Evolutionary conservation across 2,888 invertebrate genomes (phyloP).

Genomic region (Rutpela maculata): DNA sequence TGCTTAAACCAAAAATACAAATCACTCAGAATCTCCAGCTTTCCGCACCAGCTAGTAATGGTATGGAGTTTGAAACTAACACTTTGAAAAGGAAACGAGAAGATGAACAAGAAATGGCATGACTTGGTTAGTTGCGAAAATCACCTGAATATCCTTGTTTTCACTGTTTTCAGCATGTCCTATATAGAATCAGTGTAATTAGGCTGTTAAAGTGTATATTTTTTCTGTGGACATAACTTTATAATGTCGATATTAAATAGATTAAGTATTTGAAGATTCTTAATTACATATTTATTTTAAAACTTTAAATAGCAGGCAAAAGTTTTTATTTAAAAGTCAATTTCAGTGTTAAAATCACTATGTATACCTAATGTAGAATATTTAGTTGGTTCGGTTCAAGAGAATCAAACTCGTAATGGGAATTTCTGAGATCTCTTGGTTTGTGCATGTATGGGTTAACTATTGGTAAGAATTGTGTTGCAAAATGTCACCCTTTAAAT

Average conservation of each 20-base stretch:
- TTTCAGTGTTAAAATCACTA: too few relatives aligned
- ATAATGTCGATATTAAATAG: background rate
- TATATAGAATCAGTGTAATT: background rate
- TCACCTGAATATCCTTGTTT: too few relatives aligned
- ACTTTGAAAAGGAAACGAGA: slow-evolving; percentile 81
- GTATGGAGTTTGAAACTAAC: slow-evolving; percentile 78
- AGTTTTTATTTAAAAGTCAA: too few relatives aligned
- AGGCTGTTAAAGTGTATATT: background rate
- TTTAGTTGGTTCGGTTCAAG: too few relatives aligned
- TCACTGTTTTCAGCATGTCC: background rate
- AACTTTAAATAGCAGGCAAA: too few relatives aligned
- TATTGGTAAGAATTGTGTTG: too few relatives aligned
- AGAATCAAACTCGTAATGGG: too few relatives aligned
- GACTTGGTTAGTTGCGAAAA: background rate
- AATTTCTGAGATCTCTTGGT: too few relatives aligned
- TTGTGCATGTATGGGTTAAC: too few relatives aligned
- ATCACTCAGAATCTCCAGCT: slow-evolving; percentile 69
- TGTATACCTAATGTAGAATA: too few relatives aligned
- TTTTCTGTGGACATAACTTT: background rate
- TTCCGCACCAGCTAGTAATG: slow-evolving; percentile 69
- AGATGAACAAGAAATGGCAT: slow-evolving; percentile 75
- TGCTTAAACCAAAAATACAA: slow-evolving; percentile 72
- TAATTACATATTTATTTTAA: background rate
- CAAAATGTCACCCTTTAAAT: too few relatives aligned
- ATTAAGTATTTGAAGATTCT: background rate